Percentiles rank a stretch among this genome's conserved stretches.
Conservation (phyloP, 2,113 vertebrate species). For the Solea senegalensis region DNA sequence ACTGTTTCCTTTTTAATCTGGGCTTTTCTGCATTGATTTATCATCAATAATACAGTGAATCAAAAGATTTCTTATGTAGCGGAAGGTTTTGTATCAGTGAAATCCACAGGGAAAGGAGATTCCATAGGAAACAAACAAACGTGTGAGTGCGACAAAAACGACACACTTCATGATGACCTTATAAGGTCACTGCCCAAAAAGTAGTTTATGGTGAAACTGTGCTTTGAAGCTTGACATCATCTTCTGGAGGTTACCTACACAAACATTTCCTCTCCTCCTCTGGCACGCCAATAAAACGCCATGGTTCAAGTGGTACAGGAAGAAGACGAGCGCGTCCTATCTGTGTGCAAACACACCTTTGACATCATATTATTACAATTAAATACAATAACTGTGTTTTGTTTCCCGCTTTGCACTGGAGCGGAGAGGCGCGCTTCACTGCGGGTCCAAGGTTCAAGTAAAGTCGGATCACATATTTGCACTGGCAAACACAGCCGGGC, state of each 20-base stretch:
- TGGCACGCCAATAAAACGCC: conserved; percentile 21
- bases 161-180: too few relatives aligned
- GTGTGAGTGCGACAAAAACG: too few relatives aligned
- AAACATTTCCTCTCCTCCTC: conserved; percentile 30
- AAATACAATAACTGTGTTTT: conserved; percentile 9
- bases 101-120: too few relatives aligned
- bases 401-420: not conserved
- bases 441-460: conserved; percentile 22
- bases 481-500: conserved; percentile 1
- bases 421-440: not conserved
- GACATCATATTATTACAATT: conserved; percentile 4
- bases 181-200: too few relatives aligned
- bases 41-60: too few relatives aligned
- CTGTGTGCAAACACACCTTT: conserved; percentile 38
- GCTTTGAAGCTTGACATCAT: too few relatives aligned
- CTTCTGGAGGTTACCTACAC: conserved; percentile 4
- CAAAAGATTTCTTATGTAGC: too few relatives aligned
- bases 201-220: too few relatives aligned
- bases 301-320: conserved; percentile 22
- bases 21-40: too few relatives aligned
- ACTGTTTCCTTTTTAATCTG: too few relatives aligned
- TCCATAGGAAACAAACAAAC: too few relatives aligned
- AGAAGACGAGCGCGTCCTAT: conserved; percentile 9
- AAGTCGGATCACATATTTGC: conserved; percentile 25
- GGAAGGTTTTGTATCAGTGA: too few relatives aligned